Percentiles rank a stretch among this genome's conserved stretches.
Conservation (phyloP, 2,797 vertebrate species). For the Artibeus jamaicensis region DNA sequence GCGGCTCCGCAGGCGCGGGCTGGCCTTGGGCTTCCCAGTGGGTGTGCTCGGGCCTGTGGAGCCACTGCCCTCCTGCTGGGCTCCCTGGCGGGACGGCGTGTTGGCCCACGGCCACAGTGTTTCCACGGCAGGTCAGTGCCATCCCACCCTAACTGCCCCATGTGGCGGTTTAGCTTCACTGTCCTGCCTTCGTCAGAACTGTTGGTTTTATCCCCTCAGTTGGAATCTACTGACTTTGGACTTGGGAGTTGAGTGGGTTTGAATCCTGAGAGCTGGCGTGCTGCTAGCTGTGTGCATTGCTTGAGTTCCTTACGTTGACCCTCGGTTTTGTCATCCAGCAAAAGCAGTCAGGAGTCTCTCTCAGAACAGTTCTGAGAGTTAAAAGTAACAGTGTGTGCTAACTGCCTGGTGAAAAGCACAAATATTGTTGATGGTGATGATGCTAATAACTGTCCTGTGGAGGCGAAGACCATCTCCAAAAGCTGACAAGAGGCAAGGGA, state of each 20-base stretch:
- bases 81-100: neutral
- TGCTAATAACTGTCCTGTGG: neutral
- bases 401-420: neutral
- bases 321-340: neutral
- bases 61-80: neutral
- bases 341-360: neutral
- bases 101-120: neutral
- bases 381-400: neutral
- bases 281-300: neutral
- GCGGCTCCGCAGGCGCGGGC: neutral
- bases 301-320: neutral
- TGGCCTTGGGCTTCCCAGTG: neutral
- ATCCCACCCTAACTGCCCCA: no score
- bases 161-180: neutral
- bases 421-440: neutral
- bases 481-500: neutral
- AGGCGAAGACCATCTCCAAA: neutral
- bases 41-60: neutral
- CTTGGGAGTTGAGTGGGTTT: neutral
- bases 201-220: neutral
- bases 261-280: neutral
- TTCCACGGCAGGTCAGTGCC: neutral
- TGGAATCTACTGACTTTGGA: neutral
- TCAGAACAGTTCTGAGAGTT: neutral
- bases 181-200: neutral